Conservation (phyloP, 2,113 vertebrate species). For the Vombatus ursinus region DNA sequence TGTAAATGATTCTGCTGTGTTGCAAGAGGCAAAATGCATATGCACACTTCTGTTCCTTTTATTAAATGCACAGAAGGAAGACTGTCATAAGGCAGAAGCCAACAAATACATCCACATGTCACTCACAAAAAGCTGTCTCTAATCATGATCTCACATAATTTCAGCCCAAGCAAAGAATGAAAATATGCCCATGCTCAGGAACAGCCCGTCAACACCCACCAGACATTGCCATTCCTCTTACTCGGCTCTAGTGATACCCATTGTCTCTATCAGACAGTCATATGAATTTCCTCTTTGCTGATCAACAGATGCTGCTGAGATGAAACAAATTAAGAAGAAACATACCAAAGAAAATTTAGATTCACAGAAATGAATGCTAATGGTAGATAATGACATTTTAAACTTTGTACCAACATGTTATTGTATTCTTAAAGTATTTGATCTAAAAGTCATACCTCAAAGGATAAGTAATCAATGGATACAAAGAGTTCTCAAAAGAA, state of each 20-base stretch:
- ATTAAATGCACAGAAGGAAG: conserved; percentile 50
- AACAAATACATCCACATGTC: conserved; percentile 52
- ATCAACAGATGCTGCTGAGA: conserved; percentile 21
- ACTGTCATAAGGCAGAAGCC: conserved; percentile 40
- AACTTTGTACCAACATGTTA: neutral
- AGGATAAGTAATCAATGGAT: neutral
- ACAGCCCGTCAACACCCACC: neutral
- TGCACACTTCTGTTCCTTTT: conserved; percentile 47
- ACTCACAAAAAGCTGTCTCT: conserved; percentile 37
- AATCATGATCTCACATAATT: conserved; percentile 48
- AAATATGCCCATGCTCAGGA: neutral
- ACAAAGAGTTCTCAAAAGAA: neutral
- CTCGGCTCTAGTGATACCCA: neutral
- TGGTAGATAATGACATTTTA: neutral
- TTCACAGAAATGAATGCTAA: conserved; percentile 14
- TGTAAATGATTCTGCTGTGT: conserved; percentile 28
- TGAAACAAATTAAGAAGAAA: conserved; percentile 19
- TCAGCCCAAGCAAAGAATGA: neutral
- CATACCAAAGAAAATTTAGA: neutral
- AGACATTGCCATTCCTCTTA: neutral
- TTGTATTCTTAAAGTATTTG: neutral
- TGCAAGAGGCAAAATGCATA: conserved; percentile 39
- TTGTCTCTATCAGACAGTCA: neutral
- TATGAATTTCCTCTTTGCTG: neutral
- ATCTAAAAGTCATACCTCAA: neutral